Evolutionary conservation across 2,113 vertebrate genomes (phyloP).

Genomic region (Octodon degus): DNA sequence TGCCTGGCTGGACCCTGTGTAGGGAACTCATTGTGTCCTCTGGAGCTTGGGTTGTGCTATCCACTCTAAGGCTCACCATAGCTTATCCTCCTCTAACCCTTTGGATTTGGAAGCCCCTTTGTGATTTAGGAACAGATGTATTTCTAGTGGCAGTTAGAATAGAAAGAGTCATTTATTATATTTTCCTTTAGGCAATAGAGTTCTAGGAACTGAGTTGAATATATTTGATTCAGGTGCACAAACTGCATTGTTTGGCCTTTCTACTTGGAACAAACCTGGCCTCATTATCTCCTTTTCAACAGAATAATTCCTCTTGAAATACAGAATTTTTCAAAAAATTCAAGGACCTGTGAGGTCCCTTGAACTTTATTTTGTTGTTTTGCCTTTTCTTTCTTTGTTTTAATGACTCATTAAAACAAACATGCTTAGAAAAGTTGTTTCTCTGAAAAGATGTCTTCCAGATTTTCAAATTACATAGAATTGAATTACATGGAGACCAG

Average conservation of each 20-base stretch:
- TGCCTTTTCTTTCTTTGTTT: slow-evolving; percentile 41
- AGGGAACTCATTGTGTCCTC: background rate
- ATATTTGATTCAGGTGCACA: background rate
- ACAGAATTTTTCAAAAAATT: background rate
- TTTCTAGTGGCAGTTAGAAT: background rate
- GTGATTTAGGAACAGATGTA: slow-evolving; percentile 11
- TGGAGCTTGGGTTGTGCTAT: background rate
- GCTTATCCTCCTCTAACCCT: background rate
- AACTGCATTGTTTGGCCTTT: background rate
- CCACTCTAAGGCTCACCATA: background rate
- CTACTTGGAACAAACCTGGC: background rate
- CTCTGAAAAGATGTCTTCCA: slow-evolving; percentile 25
- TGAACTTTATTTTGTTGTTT: background rate
- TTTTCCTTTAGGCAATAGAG: background rate
- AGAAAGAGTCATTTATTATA: background rate
- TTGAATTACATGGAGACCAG: background rate
- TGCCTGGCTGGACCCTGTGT: background rate
- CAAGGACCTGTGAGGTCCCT: background rate
- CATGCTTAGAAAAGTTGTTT: background rate
- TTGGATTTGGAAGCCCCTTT: slow-evolving; percentile 39
- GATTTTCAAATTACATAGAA: slow-evolving; percentile 27
- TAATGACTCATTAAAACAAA: slow-evolving; percentile 22
- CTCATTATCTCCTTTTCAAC: slow-evolving; percentile 4
- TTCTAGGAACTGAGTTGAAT: background rate
- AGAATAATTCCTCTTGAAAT: background rate